These are phyloP conservation scores for Cheilosia scutellata DNA, from an alignment of 2,888 invertebrate genomes.

Conservation along the genomic window DNA sequence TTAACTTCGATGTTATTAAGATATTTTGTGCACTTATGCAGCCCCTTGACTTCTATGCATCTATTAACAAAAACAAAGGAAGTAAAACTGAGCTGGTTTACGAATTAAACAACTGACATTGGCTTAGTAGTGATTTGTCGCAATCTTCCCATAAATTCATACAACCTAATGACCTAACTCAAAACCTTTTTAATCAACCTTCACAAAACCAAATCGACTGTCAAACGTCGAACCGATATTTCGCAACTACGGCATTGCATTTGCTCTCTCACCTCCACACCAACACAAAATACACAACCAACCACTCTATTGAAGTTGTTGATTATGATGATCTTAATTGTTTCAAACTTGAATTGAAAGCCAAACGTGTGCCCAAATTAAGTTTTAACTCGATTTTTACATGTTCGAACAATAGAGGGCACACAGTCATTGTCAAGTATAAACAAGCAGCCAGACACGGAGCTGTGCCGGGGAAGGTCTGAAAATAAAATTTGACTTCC, in stretches of 20 bases:
- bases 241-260: conserved; percentile 66
- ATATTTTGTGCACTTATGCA: too few relatives aligned
- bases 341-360: conserved; percentile 65
- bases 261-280: conserved; percentile 28
- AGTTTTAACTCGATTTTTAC: conserved; percentile 40
- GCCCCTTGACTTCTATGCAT: too few relatives aligned
- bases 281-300: conserved; percentile 3
- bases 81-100: too few relatives aligned
- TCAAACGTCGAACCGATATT: conserved; percentile 68
- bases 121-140: too few relatives aligned
- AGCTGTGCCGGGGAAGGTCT: neutral
- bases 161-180: conserved; percentile 29
- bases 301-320: conserved; percentile 16
- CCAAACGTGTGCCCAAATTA: conserved; percentile 64
- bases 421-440: conserved; percentile 63
- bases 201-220: conserved; percentile 54
- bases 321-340: conserved; percentile 57
- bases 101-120: too few relatives aligned
- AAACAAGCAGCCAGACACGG: conserved; percentile 1
- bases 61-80: too few relatives aligned
- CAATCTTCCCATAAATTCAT: conserved; percentile 10
- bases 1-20: too few relatives aligned
- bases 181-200: conserved; percentile 51
- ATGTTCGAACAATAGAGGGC: conserved; percentile 31
- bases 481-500: conserved; percentile 24